Evolutionary conservation across 1,140 invertebrate species (phyloP).

Genomic region (Drosophila cardini): DNA sequence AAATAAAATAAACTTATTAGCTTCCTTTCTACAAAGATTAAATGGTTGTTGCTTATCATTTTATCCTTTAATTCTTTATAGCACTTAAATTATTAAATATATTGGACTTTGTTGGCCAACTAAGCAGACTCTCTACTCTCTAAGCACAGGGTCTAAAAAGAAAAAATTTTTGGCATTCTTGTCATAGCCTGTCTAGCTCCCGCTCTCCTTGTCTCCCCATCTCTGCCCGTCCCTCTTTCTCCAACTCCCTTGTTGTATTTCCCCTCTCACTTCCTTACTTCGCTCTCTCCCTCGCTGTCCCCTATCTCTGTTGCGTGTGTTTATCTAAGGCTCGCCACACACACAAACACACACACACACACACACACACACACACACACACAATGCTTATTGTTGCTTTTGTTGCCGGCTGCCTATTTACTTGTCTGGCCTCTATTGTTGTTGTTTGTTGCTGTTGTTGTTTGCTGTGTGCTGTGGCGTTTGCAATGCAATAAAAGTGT

Average conservation of each 20-base stretch:
- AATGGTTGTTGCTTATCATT: too few species aligned
- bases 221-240: background rate
- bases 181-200: slow-evolving; percentile 1
- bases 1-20: too few species aligned
- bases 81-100: too few species aligned
- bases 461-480: slow-evolving; percentile 52
- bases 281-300: background rate
- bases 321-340: slow-evolving; percentile 68
- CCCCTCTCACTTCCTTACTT: too few species aligned
- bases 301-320: slow-evolving; percentile 55
- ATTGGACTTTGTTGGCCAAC: too few species aligned
- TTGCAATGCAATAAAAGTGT: slow-evolving; percentile 81
- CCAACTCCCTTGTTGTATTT: too few species aligned
- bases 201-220: background rate
- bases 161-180: slow-evolving; percentile 49
- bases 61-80: too few species aligned
- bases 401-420: slow-evolving; percentile 62
- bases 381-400: slow-evolving; percentile 75
- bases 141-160: background rate
- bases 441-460: slow-evolving; percentile 19
- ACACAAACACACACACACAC: slow-evolving; percentile 16
- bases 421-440: slow-evolving; percentile 59
- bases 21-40: too few species aligned
- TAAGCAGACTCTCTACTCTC: too few species aligned
- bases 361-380: slow-evolving; percentile 5